phyloP scores from a whole-genome alignment of 2,797 vertebrate species.

The Parauchenoglanis punctatus region DNA sequence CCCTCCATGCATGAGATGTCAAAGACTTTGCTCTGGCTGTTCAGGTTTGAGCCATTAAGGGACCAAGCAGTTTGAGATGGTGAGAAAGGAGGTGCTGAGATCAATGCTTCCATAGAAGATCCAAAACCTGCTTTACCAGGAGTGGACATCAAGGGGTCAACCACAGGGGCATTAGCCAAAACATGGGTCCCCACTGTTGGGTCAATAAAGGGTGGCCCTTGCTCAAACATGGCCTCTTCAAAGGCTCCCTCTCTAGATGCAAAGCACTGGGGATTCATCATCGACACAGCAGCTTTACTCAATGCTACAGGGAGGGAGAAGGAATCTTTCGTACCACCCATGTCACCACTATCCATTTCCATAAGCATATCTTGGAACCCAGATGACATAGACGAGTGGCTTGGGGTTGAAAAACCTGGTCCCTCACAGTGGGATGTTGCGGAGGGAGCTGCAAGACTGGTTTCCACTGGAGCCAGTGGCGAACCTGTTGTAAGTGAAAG shows the following conservation, averaged over 20 bases:
- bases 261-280: conserved; percentile 31
- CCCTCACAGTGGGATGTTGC: conserved; percentile 61
- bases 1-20: conserved; percentile 61
- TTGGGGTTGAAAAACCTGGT: conserved; percentile 27
- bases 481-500: conserved; percentile 58
- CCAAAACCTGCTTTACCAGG: conserved; percentile 44
- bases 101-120: conserved; percentile 56
- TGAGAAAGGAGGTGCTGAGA: conserved; percentile 73
- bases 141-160: conserved; percentile 54
- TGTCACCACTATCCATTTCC: conserved; percentile 59
- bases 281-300: conserved; percentile 40
- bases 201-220: conserved; percentile 54
- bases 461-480: conserved; percentile 58
- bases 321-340: conserved; percentile 54
- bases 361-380: conserved; percentile 61
- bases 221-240: conserved; percentile 65
- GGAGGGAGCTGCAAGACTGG: conserved; percentile 65
- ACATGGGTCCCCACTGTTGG: conserved; percentile 51
- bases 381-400: conserved; percentile 47
- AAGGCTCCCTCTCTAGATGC: conserved; percentile 32
- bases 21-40: conserved; percentile 64
- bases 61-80: conserved; percentile 72
- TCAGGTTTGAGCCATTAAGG: conserved; percentile 65
- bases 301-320: conserved; percentile 48
- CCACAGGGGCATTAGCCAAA: conserved; percentile 18